Evolutionary conservation across 2,113 vertebrate species (phyloP).

Genomic region (Malurus elegans): DNA sequence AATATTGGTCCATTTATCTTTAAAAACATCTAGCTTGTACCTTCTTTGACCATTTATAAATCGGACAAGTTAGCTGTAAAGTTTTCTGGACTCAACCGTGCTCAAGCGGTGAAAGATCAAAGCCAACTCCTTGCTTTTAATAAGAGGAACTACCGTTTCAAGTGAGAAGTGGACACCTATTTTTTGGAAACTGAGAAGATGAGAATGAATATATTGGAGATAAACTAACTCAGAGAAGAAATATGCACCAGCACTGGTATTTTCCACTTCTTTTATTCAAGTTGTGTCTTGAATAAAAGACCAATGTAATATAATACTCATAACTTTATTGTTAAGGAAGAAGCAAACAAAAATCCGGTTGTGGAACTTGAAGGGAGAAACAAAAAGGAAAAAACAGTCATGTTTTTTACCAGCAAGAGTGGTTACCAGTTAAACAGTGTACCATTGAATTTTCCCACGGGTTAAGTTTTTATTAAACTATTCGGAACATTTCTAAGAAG

Average conservation of each 20-base stretch:
- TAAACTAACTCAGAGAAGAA: not conserved
- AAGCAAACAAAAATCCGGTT: not conserved
- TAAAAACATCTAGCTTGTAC: conserved; percentile 56
- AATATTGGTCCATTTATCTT: conserved; percentile 61
- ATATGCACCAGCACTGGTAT: not conserved
- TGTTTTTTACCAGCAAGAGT: not conserved
- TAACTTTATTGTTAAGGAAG: not conserved
- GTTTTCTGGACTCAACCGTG: conserved; percentile 47
- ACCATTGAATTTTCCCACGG: not conserved
- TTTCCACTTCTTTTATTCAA: not conserved
- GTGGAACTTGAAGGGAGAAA: not conserved
- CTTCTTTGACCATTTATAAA: conserved; percentile 66
- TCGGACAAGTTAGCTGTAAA: conserved; percentile 33
- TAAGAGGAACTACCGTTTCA: not conserved
- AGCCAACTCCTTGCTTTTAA: conserved; percentile 28
- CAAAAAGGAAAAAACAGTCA: not conserved
- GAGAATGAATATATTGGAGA: not conserved
- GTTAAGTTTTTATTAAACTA: not conserved
- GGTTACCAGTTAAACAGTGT: not conserved
- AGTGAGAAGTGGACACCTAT: not conserved
- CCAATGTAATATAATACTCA: not conserved
- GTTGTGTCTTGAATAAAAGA: not conserved
- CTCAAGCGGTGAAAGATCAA: conserved; percentile 60
- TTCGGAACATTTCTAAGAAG: not conserved
- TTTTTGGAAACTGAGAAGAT: not conserved